phyloP scores from a whole-genome alignment of 2,888 invertebrate species.

The Proisotoma minuta region DNA sequence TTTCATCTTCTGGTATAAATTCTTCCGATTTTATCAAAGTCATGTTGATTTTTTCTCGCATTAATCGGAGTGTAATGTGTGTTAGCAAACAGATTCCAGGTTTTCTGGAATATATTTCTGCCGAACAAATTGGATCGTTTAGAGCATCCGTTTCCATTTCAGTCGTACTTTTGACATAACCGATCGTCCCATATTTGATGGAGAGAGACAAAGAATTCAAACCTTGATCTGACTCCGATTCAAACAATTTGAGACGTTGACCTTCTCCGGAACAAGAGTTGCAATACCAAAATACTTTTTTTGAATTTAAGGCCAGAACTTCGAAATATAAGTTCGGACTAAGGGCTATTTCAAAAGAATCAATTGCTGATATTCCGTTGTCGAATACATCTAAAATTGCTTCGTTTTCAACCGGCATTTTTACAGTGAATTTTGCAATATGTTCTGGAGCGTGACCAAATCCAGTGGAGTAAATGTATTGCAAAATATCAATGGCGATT shows the following conservation, averaged over 20 bases:
- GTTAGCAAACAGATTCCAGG: background rate
- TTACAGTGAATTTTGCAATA: background rate
- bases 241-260: background rate
- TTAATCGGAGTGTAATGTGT: background rate
- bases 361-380: background rate
- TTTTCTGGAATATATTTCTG: background rate
- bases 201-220: background rate
- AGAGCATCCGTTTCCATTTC: background rate
- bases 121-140: background rate
- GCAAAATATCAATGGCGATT: background rate
- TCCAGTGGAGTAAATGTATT: background rate
- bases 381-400: background rate
- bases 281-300: background rate
- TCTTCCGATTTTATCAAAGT: background rate
- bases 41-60: background rate
- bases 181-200: background rate
- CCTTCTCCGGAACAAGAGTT: background rate
- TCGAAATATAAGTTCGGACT: background rate
- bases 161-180: background rate
- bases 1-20: background rate
- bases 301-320: background rate
- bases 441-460: background rate
- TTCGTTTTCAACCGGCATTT: background rate
- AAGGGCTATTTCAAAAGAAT: background rate
- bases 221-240: background rate